Conservation (phyloP, 2,113 vertebrate species). For the Tamias sibiricus region DNA sequence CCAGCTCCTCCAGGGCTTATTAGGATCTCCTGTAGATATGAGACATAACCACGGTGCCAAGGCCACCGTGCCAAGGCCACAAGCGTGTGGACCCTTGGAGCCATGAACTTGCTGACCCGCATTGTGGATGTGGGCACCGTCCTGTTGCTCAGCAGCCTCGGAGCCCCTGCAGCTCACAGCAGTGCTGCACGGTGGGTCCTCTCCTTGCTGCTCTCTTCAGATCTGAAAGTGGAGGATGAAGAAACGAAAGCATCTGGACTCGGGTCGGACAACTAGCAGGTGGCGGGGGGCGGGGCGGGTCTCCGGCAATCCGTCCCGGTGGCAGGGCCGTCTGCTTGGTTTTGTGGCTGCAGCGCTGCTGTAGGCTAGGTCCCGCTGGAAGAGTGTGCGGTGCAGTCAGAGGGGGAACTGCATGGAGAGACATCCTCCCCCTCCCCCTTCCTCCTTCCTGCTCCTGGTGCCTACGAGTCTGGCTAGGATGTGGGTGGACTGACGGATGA, state of each 20-base stretch:
- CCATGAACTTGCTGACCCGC: no score
- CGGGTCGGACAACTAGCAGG: not conserved
- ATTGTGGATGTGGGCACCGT: no score
- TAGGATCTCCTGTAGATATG: not conserved
- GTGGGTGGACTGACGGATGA: accelerated
- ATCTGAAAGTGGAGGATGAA: not conserved
- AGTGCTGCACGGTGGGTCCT: accelerated
- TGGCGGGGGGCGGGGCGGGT: no score
- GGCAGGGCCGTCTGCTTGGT: accelerated
- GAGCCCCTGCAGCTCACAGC: accelerated
- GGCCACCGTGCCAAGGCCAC: not conserved
- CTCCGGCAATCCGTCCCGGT: accelerated
- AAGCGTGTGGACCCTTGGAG: not conserved
- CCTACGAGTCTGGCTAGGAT: not conserved
- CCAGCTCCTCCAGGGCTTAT: not conserved
- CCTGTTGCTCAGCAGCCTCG: not conserved
- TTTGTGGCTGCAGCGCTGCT: no score
- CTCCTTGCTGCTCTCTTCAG: not conserved
- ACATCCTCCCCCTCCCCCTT: accelerated
- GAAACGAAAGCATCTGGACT: not conserved
- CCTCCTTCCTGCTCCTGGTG: not conserved
- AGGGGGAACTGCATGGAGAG: not conserved
- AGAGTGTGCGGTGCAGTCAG: not conserved
- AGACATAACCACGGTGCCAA: not conserved
- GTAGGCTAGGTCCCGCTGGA: not conserved